Conservation (phyloP, 2,113 vertebrate species). For the Herpetotheres cachinnans region DNA sequence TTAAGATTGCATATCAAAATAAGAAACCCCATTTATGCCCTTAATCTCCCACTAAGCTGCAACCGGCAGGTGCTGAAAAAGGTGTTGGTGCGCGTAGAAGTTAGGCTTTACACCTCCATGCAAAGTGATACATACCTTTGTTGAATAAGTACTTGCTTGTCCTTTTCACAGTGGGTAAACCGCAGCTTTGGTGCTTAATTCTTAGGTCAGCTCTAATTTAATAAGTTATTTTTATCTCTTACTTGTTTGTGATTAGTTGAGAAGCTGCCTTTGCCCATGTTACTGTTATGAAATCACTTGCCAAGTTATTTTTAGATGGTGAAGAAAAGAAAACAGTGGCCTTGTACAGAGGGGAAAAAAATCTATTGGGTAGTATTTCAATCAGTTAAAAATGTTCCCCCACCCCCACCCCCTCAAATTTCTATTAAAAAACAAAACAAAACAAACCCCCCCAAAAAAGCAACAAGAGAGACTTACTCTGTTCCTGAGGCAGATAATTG, state of each 20-base stretch:
- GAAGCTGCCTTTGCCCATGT: not conserved
- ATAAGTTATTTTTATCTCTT: constrained; percentile 7
- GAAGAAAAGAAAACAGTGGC: not conserved
- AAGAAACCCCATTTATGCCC: not conserved
- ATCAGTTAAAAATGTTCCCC: not conserved
- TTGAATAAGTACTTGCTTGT: not conserved
- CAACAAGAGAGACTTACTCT: not conserved
- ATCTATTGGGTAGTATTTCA: not conserved
- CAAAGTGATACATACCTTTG: not conserved
- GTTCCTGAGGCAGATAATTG: not conserved
- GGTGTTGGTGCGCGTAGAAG: not conserved
- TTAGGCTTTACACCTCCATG: not conserved
- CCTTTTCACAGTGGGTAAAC: not conserved
- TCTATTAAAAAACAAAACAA: not conserved
- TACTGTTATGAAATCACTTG: not conserved
- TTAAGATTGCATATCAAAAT: not conserved
- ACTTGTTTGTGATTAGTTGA: not conserved
- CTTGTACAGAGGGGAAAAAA: not conserved
- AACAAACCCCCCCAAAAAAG: not conserved
- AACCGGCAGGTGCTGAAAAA: not conserved
- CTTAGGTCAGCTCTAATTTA: not conserved
- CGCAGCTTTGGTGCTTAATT: constrained; percentile 2
- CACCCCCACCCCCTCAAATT: not conserved
- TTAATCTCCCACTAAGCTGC: not conserved
- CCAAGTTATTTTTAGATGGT: not conserved